Conservation (phyloP, 2,797 vertebrate species). For the Coccyzus lansbergi region DNA sequence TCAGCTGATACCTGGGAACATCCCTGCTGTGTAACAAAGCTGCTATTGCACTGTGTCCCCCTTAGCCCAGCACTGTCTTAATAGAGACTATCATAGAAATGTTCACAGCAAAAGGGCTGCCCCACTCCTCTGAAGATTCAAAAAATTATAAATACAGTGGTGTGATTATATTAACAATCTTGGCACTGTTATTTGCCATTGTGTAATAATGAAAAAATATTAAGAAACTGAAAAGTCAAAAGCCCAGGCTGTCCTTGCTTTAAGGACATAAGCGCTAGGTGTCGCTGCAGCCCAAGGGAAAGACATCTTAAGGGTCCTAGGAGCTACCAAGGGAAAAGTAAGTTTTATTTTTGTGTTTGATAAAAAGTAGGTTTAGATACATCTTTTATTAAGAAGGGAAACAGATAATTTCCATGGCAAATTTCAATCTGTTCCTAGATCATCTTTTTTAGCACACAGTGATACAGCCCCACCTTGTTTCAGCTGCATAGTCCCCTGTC, state of each 20-base stretch:
- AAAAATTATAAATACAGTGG: not conserved
- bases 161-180: not conserved
- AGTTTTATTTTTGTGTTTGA: not conserved
- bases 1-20: not conserved
- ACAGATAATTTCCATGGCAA: not conserved
- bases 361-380: not conserved
- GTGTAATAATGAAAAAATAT: accelerated
- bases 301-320: not conserved
- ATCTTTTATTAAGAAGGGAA: not conserved
- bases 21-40: not conserved
- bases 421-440: not conserved
- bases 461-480: not conserved
- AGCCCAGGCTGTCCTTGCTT: not conserved
- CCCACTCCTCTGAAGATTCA: accelerated
- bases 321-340: not conserved
- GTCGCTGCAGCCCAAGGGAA: conserved; percentile 43
- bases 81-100: not conserved
- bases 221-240: not conserved
- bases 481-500: not conserved
- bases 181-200: not conserved
- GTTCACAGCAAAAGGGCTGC: not conserved
- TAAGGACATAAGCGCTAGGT: conserved; percentile 8
- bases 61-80: too few relatives aligned
- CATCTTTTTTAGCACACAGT: not conserved
- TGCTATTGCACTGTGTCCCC: not conserved